These are phyloP conservation scores for Orgyia antiqua DNA, from an alignment of 2,888 invertebrate genomes.

Conservation along the genomic window DNA sequence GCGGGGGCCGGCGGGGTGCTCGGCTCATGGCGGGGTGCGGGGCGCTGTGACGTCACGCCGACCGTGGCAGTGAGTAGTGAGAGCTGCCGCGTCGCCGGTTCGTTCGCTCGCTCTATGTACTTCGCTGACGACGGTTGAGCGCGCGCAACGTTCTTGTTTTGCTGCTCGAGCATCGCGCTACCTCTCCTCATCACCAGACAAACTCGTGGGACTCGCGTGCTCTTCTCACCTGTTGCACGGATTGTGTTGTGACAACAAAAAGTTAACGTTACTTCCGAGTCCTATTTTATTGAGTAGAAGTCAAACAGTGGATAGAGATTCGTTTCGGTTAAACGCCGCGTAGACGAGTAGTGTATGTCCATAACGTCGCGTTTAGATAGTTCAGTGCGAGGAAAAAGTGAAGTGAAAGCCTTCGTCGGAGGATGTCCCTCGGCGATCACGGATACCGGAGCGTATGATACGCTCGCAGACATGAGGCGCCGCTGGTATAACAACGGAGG, in stretches of 20 bases:
- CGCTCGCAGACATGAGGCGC: constrained; percentile 83
- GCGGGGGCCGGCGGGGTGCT: constrained; percentile 25
- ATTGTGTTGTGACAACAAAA: constrained; percentile 58
- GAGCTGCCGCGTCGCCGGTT: constrained; percentile 67
- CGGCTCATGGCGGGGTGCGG: constrained; percentile 34
- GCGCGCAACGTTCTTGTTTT: constrained; percentile 61
- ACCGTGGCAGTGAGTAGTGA: constrained; percentile 76
- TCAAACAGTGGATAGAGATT: constrained; percentile 52
- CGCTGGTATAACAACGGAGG: constrained; percentile 87
- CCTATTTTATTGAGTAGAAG: constrained; percentile 29
- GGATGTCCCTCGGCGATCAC: constrained; percentile 64
- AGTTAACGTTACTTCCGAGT: constrained; percentile 28
- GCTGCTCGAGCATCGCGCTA: constrained; percentile 47
- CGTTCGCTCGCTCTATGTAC: constrained; percentile 65
- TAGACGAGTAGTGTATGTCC: constrained; percentile 59
- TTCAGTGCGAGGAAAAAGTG: constrained; percentile 71
- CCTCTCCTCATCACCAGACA: constrained; percentile 42
- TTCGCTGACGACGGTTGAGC: constrained; percentile 54
- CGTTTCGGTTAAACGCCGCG: constrained; percentile 53
- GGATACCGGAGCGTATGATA: constrained; percentile 63
- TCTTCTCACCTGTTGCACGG: constrained; percentile 56
- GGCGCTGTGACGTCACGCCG: constrained; percentile 69
- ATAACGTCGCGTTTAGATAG: constrained; percentile 61
- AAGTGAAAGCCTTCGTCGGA: constrained; percentile 68
- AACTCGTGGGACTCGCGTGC: constrained; percentile 51